Evolutionary conservation across 2,113 vertebrate genomes (phyloP), one percentile per base, ranked within the genome.

Genomic region (Halichoeres trimaculatus): DNA sequence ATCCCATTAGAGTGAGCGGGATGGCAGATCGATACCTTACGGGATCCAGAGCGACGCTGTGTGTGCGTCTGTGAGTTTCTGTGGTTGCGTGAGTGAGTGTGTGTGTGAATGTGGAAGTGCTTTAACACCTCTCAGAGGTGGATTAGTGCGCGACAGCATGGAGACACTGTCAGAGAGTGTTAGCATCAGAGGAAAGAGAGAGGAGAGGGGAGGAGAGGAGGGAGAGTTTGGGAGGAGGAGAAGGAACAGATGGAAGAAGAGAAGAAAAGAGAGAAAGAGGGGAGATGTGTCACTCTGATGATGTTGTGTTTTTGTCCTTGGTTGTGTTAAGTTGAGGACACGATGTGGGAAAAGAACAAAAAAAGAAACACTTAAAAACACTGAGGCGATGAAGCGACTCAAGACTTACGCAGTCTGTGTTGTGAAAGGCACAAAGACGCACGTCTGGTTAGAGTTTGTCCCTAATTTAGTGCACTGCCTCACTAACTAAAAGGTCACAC

Each of bases 121-220:
- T 91, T 93, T 88, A 90, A 93, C 93, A 91, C 93, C 92, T 94
- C 92, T 92, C 94, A 95, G 96, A 90, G 94, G 96, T 93, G 94
- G 95, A 95, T 96, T 96, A 96, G 95, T 92, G 95, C 84, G 88
- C 95, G 95, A 93, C 91, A 88, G 93, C 86, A 86, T 93, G 93
- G 93, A 94, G 95, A 92, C 93, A 81, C 94, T 90, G 96, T 92
- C 96, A 94, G 87, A 86, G 80, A 84, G 23, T 43, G 89, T 98
- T 93, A 97, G 87, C 61, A 83, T 94, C 94, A 94, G 74, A 65
- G 53, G 47, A 24, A 63, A 54, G 70, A 30, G 38, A 43, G 76
- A 43, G 56, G 40, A 55, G 22, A 24, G 63, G 57, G 70, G 76
- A 38, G 64, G 41, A 55, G n/a, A 19, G 52, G 26, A 24, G 59